Evolutionary conservation across 2,113 vertebrate species (phyloP).

Genomic region (Pristiophorus japonicus): DNA sequence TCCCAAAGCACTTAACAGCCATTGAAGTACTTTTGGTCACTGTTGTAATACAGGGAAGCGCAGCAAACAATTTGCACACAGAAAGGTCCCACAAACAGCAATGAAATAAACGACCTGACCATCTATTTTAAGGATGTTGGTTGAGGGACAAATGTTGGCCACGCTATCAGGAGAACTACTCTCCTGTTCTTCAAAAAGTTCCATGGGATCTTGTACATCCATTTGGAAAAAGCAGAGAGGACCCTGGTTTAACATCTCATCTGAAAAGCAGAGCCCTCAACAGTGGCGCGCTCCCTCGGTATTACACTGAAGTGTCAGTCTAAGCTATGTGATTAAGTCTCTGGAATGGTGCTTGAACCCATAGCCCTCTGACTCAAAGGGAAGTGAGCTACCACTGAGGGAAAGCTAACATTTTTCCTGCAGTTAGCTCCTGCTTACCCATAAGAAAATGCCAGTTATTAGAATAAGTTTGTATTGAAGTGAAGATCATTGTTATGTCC

Average conservation of each 20-base stretch:
- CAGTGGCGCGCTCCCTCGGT: background rate
- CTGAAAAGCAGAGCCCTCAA: background rate
- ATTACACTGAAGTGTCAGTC: background rate
- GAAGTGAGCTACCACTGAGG: background rate
- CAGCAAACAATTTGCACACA: background rate
- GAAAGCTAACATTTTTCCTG: background rate
- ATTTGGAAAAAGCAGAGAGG: background rate
- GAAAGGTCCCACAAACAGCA: background rate
- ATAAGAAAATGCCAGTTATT: background rate
- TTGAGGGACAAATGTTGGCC: background rate
- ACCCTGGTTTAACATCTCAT: background rate
- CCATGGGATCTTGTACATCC: background rate
- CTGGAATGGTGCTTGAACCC: background rate
- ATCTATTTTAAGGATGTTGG: background rate
- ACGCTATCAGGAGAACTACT: background rate
- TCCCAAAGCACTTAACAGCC: background rate
- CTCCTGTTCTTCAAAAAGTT: background rate
- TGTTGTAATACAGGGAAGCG: background rate
- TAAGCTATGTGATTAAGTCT: background rate
- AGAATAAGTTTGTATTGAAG: background rate
- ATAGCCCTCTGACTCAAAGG: background rate
- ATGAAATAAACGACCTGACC: background rate
- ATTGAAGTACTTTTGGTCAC: background rate
- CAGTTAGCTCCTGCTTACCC: background rate
- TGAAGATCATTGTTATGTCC: background rate